Conservation (phyloP, 1,140 invertebrate species). For the Orussus abietinus region DNA sequence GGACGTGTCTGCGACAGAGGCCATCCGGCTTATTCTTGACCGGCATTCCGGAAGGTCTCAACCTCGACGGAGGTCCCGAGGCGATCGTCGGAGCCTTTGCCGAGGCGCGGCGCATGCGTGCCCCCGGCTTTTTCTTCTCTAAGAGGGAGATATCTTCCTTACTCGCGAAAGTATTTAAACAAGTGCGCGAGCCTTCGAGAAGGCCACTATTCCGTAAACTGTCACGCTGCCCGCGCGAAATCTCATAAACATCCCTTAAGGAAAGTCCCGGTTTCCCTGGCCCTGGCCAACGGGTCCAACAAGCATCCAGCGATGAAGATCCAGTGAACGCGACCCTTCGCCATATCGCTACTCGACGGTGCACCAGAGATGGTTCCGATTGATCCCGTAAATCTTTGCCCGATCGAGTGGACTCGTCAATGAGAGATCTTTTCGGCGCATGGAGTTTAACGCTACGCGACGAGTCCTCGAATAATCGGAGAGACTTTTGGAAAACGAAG, state of each 20-base stretch:
- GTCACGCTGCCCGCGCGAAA: slow-evolving; percentile 20
- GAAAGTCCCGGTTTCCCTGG: background rate
- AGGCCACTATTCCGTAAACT: slow-evolving; percentile 42
- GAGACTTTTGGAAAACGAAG: too few species aligned
- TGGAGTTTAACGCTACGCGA: too few species aligned
- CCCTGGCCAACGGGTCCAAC: background rate
- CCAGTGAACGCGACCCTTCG: too few species aligned
- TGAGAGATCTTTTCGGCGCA: too few species aligned
- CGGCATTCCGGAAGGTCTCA: slow-evolving; percentile 47
- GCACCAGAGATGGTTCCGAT: too few species aligned
- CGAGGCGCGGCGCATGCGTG: slow-evolving; percentile 31
- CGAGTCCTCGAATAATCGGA: too few species aligned
- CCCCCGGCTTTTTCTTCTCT: too few species aligned
- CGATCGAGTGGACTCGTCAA: too few species aligned
- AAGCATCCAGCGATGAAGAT: background rate
- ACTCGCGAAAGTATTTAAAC: slow-evolving; percentile 48
- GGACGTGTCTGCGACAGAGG: background rate
- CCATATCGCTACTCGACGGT: too few species aligned
- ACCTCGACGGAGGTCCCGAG: slow-evolving; percentile 36
- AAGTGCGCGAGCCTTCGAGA: slow-evolving; percentile 35
- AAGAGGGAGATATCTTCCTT: too few species aligned
- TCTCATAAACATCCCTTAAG: background rate
- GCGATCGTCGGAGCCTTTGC: background rate
- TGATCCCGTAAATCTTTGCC: too few species aligned
- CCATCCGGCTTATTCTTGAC: slow-evolving; percentile 37